Evolutionary conservation across 2,888 invertebrate genomes (phyloP).

Genomic region (Girardia tigrina): DNA sequence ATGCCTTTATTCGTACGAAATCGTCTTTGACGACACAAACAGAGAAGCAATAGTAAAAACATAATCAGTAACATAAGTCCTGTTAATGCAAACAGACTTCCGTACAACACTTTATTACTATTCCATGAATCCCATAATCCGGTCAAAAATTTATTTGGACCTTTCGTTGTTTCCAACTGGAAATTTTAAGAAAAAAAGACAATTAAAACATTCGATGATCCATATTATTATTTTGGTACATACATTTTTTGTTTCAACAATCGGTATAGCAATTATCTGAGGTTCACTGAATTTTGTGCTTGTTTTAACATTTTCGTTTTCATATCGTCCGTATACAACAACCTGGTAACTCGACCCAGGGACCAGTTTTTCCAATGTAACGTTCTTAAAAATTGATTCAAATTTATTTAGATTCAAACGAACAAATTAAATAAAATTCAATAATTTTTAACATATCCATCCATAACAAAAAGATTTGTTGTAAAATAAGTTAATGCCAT

Average conservation of each 20-base stretch:
- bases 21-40: neutral
- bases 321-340: neutral
- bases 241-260: neutral
- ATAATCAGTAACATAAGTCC: neutral
- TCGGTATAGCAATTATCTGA: neutral
- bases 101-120: neutral
- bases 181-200: no score
- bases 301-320: neutral
- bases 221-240: no score
- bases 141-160: no score
- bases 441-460: no score
- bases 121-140: neutral
- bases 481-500: no score
- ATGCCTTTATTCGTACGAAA: neutral
- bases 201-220: no score
- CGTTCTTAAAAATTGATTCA: neutral
- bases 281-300: conserved; percentile 7
- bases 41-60: neutral
- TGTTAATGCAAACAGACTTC: neutral
- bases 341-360: neutral
- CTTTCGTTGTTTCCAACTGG: no score
- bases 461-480: no score
- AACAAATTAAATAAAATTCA: no score
- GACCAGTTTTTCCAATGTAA: neutral
- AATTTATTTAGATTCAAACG: no score